Conservation (phyloP, 2,888 invertebrate genomes). For the Bhutanitis thaidina region DNA sequence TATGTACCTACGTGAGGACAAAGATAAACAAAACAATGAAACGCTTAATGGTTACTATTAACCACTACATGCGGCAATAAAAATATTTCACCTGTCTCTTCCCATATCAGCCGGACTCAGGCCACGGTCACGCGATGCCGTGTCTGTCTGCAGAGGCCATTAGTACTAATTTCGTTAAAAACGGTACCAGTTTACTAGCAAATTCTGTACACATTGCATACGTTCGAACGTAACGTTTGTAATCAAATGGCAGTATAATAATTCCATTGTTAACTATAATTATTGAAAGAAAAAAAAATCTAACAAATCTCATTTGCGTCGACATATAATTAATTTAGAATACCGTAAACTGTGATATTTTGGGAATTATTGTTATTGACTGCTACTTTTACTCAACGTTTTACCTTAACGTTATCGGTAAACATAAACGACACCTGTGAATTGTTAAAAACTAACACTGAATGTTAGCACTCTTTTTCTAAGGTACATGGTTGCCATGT, state of each 20-base stretch:
- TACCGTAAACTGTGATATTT: no score
- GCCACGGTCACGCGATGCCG: slow-evolving; percentile 51
- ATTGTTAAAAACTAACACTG: no score
- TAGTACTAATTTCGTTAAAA: slow-evolving; percentile 49
- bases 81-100: slow-evolving; percentile 60
- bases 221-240: no score
- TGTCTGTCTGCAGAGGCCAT: slow-evolving; percentile 42
- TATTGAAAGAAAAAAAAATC: background rate
- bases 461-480: no score
- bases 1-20: slow-evolving; percentile 27
- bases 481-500: no score
- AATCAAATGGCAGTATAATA: no score
- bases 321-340: no score
- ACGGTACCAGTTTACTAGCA: slow-evolving; percentile 32
- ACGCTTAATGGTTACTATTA: slow-evolving; percentile 53
- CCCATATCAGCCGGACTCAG: slow-evolving; percentile 37
- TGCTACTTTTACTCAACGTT: no score
- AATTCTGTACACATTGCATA: slow-evolving; percentile 23
- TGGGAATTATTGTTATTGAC: no score
- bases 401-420: no score
- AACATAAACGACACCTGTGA: no score
- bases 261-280: background rate
- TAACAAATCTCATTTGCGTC: no score
- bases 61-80: slow-evolving; percentile 54
- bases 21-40: slow-evolving; percentile 56